phyloP scores from a whole-genome alignment of 2,797 vertebrate genomes.

The Halcyon leucocephala region DNA sequence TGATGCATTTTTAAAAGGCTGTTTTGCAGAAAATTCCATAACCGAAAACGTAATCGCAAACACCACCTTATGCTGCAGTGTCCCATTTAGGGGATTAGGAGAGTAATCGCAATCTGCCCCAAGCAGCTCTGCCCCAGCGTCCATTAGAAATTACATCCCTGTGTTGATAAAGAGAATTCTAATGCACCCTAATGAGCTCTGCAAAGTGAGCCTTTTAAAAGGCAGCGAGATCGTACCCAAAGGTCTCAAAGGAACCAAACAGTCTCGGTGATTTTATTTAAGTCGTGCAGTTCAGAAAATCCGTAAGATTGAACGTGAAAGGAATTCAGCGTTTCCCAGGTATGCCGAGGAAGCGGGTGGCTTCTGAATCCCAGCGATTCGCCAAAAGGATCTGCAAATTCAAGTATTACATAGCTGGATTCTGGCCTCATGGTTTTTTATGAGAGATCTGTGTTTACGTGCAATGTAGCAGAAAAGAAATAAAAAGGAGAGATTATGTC shows the following conservation, averaged over 20 bases:
- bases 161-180: not conserved
- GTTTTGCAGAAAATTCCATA: not conserved
- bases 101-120: slow-evolving; percentile 62
- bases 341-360: slow-evolving; percentile 42
- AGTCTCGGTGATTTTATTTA: not conserved
- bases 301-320: not conserved
- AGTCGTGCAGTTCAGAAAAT: not conserved
- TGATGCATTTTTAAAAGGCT: not conserved
- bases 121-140: not conserved
- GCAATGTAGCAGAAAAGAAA: not conserved
- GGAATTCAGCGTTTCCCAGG: not conserved
- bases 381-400: slow-evolving; percentile 2
- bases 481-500: not conserved
- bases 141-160: not conserved
- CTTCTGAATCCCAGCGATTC: not conserved
- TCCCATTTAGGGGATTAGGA: slow-evolving; percentile 68
- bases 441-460: not conserved
- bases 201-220: slow-evolving; percentile 4
- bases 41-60: slow-evolving; percentile 26
- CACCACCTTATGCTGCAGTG: slow-evolving; percentile 45
- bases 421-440: not conserved
- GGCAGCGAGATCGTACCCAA: not conserved
- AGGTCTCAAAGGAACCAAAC: slow-evolving; percentile 1
- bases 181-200: not conserved
- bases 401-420: not conserved